These are phyloP conservation scores for Mesoclemmys tuberculata DNA, from an alignment of 2,113 vertebrate genomes.

Conservation along the genomic window DNA sequence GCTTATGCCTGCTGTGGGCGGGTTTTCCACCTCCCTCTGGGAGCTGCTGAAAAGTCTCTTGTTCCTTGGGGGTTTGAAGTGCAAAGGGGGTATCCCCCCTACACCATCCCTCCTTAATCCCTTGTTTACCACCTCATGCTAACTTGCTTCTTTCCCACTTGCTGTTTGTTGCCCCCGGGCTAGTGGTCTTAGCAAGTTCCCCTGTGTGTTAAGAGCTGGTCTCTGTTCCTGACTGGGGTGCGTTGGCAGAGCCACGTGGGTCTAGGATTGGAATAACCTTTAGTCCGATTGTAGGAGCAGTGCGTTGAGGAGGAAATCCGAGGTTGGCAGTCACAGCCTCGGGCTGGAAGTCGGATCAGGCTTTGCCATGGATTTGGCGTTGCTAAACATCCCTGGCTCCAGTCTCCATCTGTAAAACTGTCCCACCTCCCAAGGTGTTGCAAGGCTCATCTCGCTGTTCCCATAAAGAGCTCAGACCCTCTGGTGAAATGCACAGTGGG, in stretches of 20 bases:
- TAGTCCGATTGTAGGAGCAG: fast-evolving
- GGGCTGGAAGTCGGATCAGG: not conserved
- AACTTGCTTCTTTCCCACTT: not conserved
- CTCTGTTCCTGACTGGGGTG: not conserved
- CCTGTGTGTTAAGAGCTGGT: not conserved
- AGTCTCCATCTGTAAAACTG: not conserved
- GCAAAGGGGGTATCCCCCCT: not conserved
- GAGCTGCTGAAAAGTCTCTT: not conserved
- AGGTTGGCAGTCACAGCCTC: not conserved
- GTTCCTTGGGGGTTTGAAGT: fast-evolving
- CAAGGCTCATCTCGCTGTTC: fast-evolving
- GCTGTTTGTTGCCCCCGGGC: not conserved
- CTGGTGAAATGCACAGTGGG: not conserved
- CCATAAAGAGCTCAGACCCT: not conserved
- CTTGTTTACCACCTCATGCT: not conserved
- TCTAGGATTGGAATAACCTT: fast-evolving
- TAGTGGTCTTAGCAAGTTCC: not conserved
- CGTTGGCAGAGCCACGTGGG: not conserved
- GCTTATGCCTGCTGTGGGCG: not conserved
- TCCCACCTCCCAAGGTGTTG: not conserved
- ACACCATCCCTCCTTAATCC: not conserved
- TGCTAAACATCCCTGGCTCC: not conserved
- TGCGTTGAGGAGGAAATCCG: not conserved
- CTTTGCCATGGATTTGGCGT: not conserved
- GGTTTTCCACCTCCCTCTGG: not conserved